Evolutionary conservation across 1,140 invertebrate species (phyloP).

Genomic region (Tetramorium parvispinum): DNA sequence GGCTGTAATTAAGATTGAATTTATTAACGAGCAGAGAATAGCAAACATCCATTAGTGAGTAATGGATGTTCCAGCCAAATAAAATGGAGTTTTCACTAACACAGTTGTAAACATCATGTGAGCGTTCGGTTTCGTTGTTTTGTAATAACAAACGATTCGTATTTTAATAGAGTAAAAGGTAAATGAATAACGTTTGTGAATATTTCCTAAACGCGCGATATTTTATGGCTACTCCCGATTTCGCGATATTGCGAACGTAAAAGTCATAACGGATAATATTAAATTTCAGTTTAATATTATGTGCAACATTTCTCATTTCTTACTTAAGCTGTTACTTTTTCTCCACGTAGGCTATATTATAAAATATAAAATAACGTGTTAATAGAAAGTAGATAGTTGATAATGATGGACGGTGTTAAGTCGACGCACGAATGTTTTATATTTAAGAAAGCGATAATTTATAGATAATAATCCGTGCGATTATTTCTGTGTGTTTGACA

Average conservation of each 20-base stretch:
- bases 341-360: background rate
- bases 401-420: constrained; percentile 25
- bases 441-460: constrained; percentile 45
- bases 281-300: constrained; percentile 10
- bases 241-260: background rate
- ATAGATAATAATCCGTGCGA: constrained; percentile 22
- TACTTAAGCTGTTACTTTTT: background rate
- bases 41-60: constrained; percentile 17
- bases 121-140: background rate
- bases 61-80: background rate
- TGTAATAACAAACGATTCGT: background rate
- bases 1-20: constrained; percentile 13
- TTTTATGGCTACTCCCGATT: background rate
- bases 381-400: constrained; percentile 12
- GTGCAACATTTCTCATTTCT: background rate
- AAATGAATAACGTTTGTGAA: background rate
- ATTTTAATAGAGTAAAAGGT: background rate
- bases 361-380: background rate
- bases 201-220: background rate
- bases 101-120: background rate
- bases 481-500: constrained; percentile 2
- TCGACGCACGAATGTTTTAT: constrained; percentile 3
- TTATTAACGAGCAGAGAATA: background rate
- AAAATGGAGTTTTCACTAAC: background rate
- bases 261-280: background rate